phyloP scores from a whole-genome alignment of 2,113 vertebrate genomes.

The Malurus alboscapulatus region DNA sequence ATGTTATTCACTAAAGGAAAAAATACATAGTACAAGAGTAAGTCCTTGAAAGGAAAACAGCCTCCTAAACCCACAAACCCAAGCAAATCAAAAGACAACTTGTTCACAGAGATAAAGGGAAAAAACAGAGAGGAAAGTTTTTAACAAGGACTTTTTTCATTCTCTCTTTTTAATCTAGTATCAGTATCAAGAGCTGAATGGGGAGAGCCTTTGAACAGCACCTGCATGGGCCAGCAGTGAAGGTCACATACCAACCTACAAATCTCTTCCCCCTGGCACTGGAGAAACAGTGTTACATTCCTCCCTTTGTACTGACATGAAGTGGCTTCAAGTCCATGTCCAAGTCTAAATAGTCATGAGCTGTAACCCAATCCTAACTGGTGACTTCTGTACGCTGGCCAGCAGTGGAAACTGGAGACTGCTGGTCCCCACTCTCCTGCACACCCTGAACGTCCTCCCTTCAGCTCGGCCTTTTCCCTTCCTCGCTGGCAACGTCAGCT shows the following conservation, averaged over 20 bases:
- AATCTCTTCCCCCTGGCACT: slow-evolving; percentile 57
- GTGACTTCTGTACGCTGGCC: not conserved
- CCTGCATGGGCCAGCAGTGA: slow-evolving; percentile 67
- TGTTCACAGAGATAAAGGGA: slow-evolving; percentile 67
- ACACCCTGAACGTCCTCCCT: not conserved
- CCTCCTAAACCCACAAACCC: slow-evolving; percentile 68
- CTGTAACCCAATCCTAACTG: slow-evolving; percentile 63
- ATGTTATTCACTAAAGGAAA: slow-evolving; percentile 17
- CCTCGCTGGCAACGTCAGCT: not conserved
- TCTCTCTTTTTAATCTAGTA: slow-evolving; percentile 64
- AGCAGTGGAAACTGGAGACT: slow-evolving; percentile 26
- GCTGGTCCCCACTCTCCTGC: not conserved
- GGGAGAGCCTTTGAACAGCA: slow-evolving; percentile 64
- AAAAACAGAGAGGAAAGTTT: slow-evolving; percentile 61
- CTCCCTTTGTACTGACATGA: slow-evolving; percentile 66
- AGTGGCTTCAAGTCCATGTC: slow-evolving; percentile 65
- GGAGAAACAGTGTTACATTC: slow-evolving; percentile 69
- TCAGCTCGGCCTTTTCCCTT: not conserved
- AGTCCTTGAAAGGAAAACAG: slow-evolving; percentile 72
- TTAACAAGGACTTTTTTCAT: slow-evolving; percentile 61
- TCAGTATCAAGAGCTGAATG: slow-evolving; percentile 63
- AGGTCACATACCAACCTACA: slow-evolving; percentile 70
- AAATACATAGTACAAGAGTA: slow-evolving; percentile 69
- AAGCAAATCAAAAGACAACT: slow-evolving; percentile 75
- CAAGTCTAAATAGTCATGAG: slow-evolving; percentile 62